Percentiles rank a stretch among this genome's conserved stretches.
Evolutionary conservation across 2,797 vertebrate genomes (phyloP).

Genomic region (Pelodytes ibericus): DNA sequence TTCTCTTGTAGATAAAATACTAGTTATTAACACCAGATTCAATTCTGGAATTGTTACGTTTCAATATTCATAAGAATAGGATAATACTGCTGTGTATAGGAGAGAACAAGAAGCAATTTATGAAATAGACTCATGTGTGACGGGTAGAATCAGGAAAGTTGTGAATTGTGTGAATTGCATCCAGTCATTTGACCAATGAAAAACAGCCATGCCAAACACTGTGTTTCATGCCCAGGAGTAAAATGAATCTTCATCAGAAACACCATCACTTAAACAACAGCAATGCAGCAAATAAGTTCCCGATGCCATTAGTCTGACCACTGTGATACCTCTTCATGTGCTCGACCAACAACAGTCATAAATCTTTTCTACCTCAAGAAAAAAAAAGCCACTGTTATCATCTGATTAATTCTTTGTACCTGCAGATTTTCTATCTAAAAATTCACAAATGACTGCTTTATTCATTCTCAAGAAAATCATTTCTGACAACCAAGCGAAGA

Average conservation of each 20-base stretch:
- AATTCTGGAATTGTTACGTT: no score
- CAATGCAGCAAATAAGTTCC: slow-evolving; percentile 58
- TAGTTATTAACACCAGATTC: no score
- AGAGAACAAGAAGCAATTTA: no score
- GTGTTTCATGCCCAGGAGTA: slow-evolving; percentile 47
- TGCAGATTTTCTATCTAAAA: slow-evolving; percentile 46
- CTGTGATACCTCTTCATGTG: slow-evolving; percentile 56
- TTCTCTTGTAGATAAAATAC: no score
- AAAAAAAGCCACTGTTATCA: slow-evolving; percentile 56
- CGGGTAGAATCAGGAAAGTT: background rate
- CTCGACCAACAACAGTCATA: slow-evolving; percentile 60
- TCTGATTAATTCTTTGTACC: slow-evolving; percentile 59
- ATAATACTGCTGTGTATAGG: no score
- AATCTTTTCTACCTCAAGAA: slow-evolving; percentile 62
- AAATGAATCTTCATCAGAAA: slow-evolving; percentile 57
- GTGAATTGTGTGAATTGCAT: slow-evolving; percentile 52
- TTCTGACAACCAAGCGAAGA: slow-evolving; percentile 61
- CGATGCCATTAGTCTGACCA: slow-evolving; percentile 59
- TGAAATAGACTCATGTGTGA: no score
- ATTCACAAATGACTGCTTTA: slow-evolving; percentile 57
- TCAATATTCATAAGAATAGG: no score
- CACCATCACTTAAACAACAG: slow-evolving; percentile 42
- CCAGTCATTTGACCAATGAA: slow-evolving; percentile 41
- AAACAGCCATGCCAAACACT: slow-evolving; percentile 47
- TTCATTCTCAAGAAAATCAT: slow-evolving; percentile 60